Evolutionary conservation across 2,888 invertebrate species (phyloP).

Genomic region (Chesias legatella): DNA sequence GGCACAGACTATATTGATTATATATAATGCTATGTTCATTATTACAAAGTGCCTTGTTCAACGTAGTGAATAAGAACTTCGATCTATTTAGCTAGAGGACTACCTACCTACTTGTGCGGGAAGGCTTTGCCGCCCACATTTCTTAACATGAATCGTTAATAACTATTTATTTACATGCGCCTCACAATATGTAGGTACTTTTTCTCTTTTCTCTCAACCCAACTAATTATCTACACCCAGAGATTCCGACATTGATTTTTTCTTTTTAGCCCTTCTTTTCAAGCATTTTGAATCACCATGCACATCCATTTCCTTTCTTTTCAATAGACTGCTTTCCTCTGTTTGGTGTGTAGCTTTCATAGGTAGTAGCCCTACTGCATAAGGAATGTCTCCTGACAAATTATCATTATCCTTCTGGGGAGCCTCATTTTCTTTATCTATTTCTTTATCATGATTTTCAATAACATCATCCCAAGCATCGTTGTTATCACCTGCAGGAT

Average conservation of each 20-base stretch:
- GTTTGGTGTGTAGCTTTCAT: constrained; percentile 50
- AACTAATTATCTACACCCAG: too few species aligned
- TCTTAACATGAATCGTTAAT: too few species aligned
- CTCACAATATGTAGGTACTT: too few species aligned
- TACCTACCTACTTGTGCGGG: too few species aligned
- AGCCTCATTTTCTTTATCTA: constrained; percentile 48
- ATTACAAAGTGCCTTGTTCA: too few species aligned
- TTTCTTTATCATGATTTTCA: constrained; percentile 33
- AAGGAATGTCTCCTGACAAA: constrained; percentile 62
- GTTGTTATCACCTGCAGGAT: constrained; percentile 35
- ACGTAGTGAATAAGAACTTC: too few species aligned
- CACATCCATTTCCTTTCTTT: constrained; percentile 44
- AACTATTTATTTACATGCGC: too few species aligned
- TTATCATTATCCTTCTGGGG: constrained; percentile 31
- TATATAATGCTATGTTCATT: too few species aligned
- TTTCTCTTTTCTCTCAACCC: too few species aligned
- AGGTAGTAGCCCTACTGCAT: constrained; percentile 68
- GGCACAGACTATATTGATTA: too few species aligned
- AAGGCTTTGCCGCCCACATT: too few species aligned
- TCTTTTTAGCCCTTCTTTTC: constrained; percentile 71
- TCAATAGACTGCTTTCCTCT: constrained; percentile 48
- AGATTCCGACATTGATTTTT: constrained; percentile 28
- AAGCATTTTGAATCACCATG: constrained; percentile 66
- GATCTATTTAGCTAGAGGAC: too few species aligned
- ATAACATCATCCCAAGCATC: constrained; percentile 45